These are phyloP conservation scores for Ciconia stormi DNA, from an alignment of 2,113 vertebrate species.

Conservation along the genomic window DNA sequence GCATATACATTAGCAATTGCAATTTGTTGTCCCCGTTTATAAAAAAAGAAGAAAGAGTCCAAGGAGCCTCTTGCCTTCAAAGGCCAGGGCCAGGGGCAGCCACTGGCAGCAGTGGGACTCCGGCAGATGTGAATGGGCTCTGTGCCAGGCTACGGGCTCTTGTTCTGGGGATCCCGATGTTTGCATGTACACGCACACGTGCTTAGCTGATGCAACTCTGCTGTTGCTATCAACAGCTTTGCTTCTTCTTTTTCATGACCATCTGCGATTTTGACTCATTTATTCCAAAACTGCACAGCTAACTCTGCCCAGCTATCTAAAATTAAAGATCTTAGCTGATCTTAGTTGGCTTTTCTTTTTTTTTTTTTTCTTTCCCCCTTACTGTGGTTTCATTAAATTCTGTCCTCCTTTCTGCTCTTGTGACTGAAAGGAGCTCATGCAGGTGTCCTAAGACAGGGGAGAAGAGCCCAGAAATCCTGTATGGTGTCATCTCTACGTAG, in stretches of 20 bases:
- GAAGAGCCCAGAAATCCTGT: not conserved
- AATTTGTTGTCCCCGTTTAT: not conserved
- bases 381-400: not conserved
- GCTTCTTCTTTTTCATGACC: conserved; percentile 3
- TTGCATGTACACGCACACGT: not conserved
- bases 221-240: not conserved
- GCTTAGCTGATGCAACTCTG: not conserved
- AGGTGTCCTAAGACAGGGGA: not conserved
- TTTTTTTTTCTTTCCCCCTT: not conserved
- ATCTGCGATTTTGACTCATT: conserved; percentile 18
- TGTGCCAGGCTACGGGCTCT: not conserved
- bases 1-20: not conserved
- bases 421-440: not conserved
- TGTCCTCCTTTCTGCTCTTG: not conserved
- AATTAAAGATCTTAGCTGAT: not conserved
- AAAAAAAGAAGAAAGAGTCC: not conserved
- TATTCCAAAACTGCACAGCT: not conserved
- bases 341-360: not conserved
- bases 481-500: not conserved
- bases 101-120: not conserved
- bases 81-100: not conserved
- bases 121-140: not conserved
- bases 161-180: not conserved
- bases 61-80: not conserved
- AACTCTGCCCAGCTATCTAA: not conserved